Percentiles rank a stretch among this genome's conserved stretches.
phyloP scores from a whole-genome alignment of 2,797 vertebrate species.

The Tragopan temminckii region DNA sequence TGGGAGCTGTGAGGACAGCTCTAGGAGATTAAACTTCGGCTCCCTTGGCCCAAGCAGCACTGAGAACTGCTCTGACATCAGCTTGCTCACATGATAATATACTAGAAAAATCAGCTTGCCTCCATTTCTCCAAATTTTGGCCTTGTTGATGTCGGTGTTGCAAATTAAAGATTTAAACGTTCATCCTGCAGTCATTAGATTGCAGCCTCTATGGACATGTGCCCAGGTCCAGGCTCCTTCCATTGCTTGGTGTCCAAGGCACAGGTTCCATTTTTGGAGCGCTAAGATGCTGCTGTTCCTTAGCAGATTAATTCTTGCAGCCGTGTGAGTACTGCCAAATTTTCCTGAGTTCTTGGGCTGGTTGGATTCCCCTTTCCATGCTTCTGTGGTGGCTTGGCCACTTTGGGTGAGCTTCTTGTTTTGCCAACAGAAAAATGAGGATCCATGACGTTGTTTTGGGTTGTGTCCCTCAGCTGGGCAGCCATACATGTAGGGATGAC shows the following conservation, averaged over 20 bases:
- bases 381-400: not conserved
- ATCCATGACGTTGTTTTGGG: fast-evolving
- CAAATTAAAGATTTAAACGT: not conserved
- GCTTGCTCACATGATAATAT: not conserved
- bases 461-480: not conserved
- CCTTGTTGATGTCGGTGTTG: not conserved
- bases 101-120: not conserved
- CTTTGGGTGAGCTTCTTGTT: not conserved
- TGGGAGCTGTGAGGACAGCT: not conserved
- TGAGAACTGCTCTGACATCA: not conserved
- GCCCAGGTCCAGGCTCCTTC: not conserved
- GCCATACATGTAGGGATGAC: not conserved
- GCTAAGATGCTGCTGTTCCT: fast-evolving
- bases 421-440: not conserved
- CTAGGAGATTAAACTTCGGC: not conserved
- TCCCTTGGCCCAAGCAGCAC: not conserved
- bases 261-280: not conserved
- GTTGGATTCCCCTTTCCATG: not conserved
- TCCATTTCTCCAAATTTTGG: not conserved
- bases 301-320: not conserved
- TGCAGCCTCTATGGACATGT: fast-evolving
- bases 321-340: not conserved
- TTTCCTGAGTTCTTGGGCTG: not conserved
- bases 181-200: not conserved
- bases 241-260: fast-evolving